These are phyloP conservation scores for Hylomyscus alleni DNA, from an alignment of 2,797 vertebrate genomes.

Conservation along the genomic window DNA sequence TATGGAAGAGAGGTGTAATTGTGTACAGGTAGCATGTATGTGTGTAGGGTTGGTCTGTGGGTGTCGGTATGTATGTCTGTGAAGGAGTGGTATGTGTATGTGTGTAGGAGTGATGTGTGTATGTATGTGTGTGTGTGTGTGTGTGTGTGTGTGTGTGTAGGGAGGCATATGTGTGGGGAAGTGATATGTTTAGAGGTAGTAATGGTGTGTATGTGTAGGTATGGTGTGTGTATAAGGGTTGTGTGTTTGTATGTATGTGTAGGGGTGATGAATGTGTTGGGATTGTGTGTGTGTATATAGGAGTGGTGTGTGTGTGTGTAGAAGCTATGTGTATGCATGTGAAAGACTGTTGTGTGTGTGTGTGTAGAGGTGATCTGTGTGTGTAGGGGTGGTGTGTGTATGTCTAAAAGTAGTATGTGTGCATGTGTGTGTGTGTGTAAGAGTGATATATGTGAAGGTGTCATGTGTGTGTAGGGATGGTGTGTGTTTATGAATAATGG, in stretches of 20 bases:
- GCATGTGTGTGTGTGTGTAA: neutral
- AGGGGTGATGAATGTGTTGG: neutral
- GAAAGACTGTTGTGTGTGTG: neutral
- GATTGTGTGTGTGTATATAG: neutral
- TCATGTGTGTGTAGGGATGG: neutral
- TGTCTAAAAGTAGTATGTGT: neutral
- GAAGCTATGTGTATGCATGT: neutral
- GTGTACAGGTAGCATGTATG: neutral
- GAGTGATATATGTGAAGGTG: neutral
- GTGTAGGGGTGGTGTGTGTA: neutral
- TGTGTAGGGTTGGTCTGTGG: neutral
- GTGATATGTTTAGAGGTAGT: neutral
- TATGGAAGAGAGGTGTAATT: too few relatives aligned
- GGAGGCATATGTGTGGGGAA: neutral
- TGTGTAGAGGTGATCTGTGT: neutral
- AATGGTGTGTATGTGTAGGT: neutral
- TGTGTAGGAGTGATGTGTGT: neutral
- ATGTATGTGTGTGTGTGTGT: neutral
- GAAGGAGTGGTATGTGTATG: neutral
- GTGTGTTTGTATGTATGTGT: neutral
- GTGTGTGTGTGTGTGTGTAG: neutral
- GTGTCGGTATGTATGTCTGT: neutral
- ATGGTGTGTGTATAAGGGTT: neutral
- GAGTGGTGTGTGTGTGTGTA: neutral
- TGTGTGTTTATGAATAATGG: neutral